Conservation (phyloP, 2,888 invertebrate genomes). For the Tenthredo mesomela region DNA sequence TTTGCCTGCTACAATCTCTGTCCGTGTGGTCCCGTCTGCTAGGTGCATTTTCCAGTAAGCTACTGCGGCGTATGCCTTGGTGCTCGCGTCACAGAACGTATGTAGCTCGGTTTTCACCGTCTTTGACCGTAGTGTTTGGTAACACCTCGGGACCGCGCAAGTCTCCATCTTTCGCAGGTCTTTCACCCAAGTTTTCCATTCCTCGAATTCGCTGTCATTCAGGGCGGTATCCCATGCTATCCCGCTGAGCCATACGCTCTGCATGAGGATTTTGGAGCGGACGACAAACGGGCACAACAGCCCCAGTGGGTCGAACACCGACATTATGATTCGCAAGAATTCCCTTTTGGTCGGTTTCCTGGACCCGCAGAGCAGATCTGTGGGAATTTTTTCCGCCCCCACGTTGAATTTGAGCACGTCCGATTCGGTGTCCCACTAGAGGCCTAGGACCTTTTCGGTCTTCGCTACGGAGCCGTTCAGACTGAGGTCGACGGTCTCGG, state of each 20-base stretch:
- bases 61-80: neutral
- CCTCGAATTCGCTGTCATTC: neutral
- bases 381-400: too few species aligned
- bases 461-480: too few species aligned
- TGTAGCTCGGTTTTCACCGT: neutral
- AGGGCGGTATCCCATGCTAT: neutral
- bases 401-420: too few species aligned
- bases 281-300: too few species aligned
- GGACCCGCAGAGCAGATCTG: too few species aligned
- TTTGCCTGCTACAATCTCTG: neutral
- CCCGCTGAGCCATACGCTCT: conserved; percentile 28
- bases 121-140: neutral
- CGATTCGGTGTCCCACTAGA: too few species aligned
- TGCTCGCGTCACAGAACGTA: neutral
- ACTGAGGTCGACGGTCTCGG: too few species aligned
- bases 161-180: neutral
- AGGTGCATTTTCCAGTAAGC: neutral
- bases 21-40: neutral
- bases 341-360: too few species aligned
- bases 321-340: too few species aligned
- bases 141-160: neutral
- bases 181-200: neutral
- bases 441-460: too few species aligned
- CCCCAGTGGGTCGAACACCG: too few species aligned
- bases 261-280: neutral